Evolutionary conservation across 2,888 invertebrate genomes (phyloP).

Genomic region (Congeria kusceri): DNA sequence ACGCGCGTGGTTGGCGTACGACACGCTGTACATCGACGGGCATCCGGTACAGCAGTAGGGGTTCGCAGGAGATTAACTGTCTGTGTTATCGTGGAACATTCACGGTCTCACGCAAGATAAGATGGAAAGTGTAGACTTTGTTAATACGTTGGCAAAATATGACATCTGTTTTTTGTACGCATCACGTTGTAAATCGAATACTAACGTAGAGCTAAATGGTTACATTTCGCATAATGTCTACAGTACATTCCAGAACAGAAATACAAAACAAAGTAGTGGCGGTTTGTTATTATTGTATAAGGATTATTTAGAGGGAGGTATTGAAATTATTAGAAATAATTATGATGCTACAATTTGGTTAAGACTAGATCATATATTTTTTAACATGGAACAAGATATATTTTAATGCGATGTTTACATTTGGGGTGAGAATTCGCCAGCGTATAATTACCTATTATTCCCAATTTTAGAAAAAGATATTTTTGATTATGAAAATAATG

Average conservation of each 20-base stretch:
- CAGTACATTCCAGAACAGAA: not conserved
- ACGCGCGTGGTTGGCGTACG: not conserved
- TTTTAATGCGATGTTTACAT: constrained; percentile 8
- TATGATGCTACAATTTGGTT: constrained; percentile 1
- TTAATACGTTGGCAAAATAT: not conserved
- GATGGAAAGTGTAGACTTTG: not conserved
- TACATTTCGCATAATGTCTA: not conserved
- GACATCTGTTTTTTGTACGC: not conserved
- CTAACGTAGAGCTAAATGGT: not conserved
- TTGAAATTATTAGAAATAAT: constrained; percentile 9
- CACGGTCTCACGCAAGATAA: not conserved
- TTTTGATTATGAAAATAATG: not conserved
- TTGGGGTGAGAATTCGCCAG: constrained; percentile 3
- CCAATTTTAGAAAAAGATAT: not conserved
- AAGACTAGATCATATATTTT: constrained; percentile 8
- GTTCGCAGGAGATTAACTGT: not conserved
- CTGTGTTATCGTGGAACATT: not conserved
- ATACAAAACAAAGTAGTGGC: constrained; percentile 4
- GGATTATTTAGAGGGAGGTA: not conserved
- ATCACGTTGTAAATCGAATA: not conserved
- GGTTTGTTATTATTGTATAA: not conserved
- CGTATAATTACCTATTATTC: constrained; percentile 1
- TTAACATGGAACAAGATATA: not conserved
- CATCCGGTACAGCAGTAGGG: not conserved
- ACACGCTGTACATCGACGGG: not conserved